These are phyloP conservation scores for Nilaparvata lugens DNA, from an alignment of 1,140 invertebrate genomes.

Conservation along the genomic window DNA sequence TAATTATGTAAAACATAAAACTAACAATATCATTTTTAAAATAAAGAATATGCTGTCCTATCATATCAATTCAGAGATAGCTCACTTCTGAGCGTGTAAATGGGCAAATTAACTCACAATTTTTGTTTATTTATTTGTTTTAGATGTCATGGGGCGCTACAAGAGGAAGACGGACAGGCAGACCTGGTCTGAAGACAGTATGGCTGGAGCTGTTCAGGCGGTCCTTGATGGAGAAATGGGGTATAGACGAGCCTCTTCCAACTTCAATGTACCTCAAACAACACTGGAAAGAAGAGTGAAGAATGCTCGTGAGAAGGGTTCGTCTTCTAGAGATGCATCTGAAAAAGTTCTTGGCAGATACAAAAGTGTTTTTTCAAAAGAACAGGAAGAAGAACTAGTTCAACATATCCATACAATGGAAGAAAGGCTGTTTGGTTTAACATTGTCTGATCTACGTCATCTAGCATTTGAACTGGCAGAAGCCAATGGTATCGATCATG, in stretches of 20 bases:
- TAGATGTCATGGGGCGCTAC: constrained; percentile 32
- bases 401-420: constrained; percentile 19
- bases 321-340: constrained; percentile 2
- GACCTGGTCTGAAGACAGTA: constrained; percentile 39
- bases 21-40: neutral
- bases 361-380: constrained; percentile 17
- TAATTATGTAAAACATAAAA: neutral
- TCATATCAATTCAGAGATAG: too few relatives aligned
- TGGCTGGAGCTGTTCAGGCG: constrained; percentile 39
- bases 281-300: constrained; percentile 26
- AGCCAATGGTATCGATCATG: constrained; percentile 22
- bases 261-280: constrained; percentile 24
- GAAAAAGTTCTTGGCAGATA: constrained; percentile 2
- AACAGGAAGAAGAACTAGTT: constrained; percentile 18
- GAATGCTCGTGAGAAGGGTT: constrained; percentile 10
- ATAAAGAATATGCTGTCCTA: constrained; percentile 2
- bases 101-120: too few relatives aligned
- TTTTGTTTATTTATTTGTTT: too few relatives aligned
- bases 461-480: constrained; percentile 25
- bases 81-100: too few relatives aligned
- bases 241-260: constrained; percentile 34
- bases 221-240: constrained; percentile 42
- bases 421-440: constrained; percentile 19
- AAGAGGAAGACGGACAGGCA: constrained; percentile 41
- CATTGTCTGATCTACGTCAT: constrained; percentile 13